A percentile compares a stretch with the other conserved stretches of the same genome.
phyloP scores from a whole-genome alignment of 2,113 vertebrate genomes.

The Antigone vipio region DNA sequence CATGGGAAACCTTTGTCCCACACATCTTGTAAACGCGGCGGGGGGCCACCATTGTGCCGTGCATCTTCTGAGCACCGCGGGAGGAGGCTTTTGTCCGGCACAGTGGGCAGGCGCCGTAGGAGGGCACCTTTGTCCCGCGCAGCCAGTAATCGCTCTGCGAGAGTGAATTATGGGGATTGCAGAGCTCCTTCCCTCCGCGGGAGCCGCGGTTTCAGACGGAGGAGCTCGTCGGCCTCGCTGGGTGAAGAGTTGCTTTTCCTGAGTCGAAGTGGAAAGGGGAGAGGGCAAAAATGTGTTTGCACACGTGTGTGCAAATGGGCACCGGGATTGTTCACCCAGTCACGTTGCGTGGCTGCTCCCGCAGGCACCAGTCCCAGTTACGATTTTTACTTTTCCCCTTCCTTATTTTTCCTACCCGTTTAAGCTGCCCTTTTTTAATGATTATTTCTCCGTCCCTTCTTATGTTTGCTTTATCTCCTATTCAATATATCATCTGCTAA shows the following conservation, averaged over 20 bases:
- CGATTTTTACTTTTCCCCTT: not conserved
- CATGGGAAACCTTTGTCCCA: constrained; percentile 48
- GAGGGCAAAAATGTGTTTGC: rapidly evolving
- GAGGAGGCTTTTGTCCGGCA: constrained; percentile 40
- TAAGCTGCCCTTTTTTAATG: not conserved
- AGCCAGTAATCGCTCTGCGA: not conserved
- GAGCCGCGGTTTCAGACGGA: rapidly evolving
- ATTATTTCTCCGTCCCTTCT: not conserved
- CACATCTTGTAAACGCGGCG: not conserved
- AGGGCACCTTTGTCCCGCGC: constrained; percentile 34
- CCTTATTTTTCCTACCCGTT: not conserved
- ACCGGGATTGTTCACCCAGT: rapidly evolving
- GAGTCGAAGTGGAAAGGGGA: not conserved
- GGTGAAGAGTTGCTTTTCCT: not conserved
- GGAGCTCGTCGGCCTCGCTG: not conserved
- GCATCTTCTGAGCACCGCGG: not conserved
- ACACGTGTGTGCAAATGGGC: rapidly evolving
- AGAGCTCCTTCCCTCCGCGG: not conserved
- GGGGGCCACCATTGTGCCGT: constrained; percentile 4
- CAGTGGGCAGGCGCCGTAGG: not conserved
- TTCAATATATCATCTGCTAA: not conserved
- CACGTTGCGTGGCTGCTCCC: rapidly evolving
- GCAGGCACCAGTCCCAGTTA: not conserved
- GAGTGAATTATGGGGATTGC: not conserved
- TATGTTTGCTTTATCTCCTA: not conserved